Percentiles rank a stretch among this genome's conserved stretches.
Evolutionary conservation across 2,797 vertebrate genomes (phyloP).

Genomic region (Gila robusta): DNA sequence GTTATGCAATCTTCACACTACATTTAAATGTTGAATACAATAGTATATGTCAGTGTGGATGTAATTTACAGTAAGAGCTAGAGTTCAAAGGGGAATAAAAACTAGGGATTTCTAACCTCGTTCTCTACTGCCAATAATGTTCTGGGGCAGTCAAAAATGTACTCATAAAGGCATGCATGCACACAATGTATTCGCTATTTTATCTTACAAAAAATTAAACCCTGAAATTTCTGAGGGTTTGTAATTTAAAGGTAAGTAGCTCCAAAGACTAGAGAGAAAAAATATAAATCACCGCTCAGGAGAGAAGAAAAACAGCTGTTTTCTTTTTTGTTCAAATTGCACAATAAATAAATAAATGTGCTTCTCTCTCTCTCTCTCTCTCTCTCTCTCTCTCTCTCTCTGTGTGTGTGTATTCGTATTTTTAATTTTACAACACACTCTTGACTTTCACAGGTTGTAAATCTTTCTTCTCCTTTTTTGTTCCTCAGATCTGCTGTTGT

Average conservation of each 20-base stretch:
- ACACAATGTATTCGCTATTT: constrained; percentile 19
- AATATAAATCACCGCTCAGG: neutral
- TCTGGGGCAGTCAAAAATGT: constrained; percentile 24
- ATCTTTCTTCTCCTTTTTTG: constrained; percentile 58
- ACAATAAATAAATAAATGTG: neutral
- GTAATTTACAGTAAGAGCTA: neutral
- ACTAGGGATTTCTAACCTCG: neutral
- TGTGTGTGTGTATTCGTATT: neutral
- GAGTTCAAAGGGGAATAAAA: neutral
- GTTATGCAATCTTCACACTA: constrained; percentile 4
- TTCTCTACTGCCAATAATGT: neutral
- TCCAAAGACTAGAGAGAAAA: constrained; percentile 33
- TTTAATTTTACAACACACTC: neutral
- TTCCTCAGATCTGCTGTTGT: constrained; percentile 67
- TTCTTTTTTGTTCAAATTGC: neutral
- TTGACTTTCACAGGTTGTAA: constrained; percentile 59
- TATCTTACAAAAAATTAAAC: neutral
- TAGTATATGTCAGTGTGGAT: neutral
- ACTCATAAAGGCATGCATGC: constrained; percentile 44
- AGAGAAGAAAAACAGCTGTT: constrained; percentile 11
- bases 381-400: neutral
- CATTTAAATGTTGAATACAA: neutral
- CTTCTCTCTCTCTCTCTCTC: neutral
- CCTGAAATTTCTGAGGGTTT: constrained; percentile 46
- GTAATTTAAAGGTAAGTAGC: constrained; percentile 57